Conservation (phyloP, 53 echinoderm and acorn worm genomes). For the Holothuria leucospilota region DNA sequence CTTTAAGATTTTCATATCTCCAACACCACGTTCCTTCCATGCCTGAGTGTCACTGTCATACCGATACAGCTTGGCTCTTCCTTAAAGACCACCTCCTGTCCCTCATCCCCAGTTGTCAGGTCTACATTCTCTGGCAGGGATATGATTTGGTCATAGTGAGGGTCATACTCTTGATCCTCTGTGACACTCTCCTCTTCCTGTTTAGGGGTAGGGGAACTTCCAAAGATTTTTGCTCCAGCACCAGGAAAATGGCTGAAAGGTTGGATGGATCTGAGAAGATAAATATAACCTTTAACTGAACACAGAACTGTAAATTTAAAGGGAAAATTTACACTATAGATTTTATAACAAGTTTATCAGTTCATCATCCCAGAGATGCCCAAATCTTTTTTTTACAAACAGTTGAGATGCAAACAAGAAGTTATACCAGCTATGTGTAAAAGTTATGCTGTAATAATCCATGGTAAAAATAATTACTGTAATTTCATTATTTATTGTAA, state of each 20-base stretch:
- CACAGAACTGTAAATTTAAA: too few species aligned
- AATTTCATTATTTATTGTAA: too few species aligned
- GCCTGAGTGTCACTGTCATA: constrained; percentile 64
- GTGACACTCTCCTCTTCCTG: constrained; percentile 33
- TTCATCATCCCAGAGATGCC: too few species aligned
- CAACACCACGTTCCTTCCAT: constrained; percentile 96
- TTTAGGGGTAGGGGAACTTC: neutral
- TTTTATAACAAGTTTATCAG: too few species aligned
- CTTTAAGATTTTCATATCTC: constrained; percentile 78
- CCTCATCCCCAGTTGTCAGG: constrained; percentile 87
- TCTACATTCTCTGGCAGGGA: constrained; percentile 77
- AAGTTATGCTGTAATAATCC: too few species aligned
- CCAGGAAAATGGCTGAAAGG: constrained; percentile 67
- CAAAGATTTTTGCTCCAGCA: constrained; percentile 82
- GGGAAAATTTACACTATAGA: too few species aligned
- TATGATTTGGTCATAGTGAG: constrained; percentile 87
- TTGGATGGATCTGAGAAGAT: neutral
- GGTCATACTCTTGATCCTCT: constrained; percentile 74
- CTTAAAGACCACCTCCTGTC: constrained; percentile 76
- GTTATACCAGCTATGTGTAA: too few species aligned
- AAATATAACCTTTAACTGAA: too few species aligned
- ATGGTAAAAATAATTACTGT: too few species aligned
- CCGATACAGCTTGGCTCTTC: constrained; percentile 80
- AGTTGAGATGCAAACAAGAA: too few species aligned
- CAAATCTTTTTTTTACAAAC: too few species aligned